Percentiles rank a stretch among this genome's conserved stretches.
phyloP scores from a whole-genome alignment of 2,797 vertebrate species.

The Cirrhinus mrigala region DNA sequence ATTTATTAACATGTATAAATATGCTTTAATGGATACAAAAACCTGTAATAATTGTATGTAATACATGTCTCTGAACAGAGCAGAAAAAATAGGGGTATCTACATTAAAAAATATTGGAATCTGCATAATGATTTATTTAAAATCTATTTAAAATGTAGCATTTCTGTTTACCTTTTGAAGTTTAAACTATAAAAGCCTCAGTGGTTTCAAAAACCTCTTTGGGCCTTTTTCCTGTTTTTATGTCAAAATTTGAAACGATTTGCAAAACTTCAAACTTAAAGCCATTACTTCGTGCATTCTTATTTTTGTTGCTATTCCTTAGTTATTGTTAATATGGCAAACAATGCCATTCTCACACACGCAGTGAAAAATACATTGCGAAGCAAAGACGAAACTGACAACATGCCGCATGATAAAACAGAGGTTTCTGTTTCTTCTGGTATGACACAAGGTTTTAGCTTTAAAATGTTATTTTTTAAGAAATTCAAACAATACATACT shows the following conservation, averaged over 20 bases:
- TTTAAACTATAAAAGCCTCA: not conserved
- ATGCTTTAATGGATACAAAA: slow-evolving; percentile 63
- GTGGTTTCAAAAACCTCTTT: not conserved
- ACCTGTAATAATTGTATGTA: slow-evolving; percentile 43
- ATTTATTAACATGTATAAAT: slow-evolving; percentile 74
- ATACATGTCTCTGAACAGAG: slow-evolving; percentile 36
- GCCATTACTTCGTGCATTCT: no score
- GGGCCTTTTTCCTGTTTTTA: not conserved
- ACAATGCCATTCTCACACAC: no score
- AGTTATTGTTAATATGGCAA: no score
- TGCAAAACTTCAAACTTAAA: no score
- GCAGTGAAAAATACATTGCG: no score
- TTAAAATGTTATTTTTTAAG: no score
- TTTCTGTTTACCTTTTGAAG: not conserved
- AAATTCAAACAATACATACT: no score
- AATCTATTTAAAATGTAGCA: not conserved
- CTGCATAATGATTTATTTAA: not conserved
- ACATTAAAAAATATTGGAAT: not conserved
- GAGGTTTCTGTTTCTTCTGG: no score
- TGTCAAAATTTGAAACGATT: not conserved
- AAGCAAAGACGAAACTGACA: no score
- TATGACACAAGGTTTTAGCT: no score
- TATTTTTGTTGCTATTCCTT: no score
- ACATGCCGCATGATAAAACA: no score
- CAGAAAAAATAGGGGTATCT: not conserved